These are phyloP conservation scores for Callospermophilus lateralis DNA, from an alignment of 2,113 vertebrate genomes.

Conservation along the genomic window DNA sequence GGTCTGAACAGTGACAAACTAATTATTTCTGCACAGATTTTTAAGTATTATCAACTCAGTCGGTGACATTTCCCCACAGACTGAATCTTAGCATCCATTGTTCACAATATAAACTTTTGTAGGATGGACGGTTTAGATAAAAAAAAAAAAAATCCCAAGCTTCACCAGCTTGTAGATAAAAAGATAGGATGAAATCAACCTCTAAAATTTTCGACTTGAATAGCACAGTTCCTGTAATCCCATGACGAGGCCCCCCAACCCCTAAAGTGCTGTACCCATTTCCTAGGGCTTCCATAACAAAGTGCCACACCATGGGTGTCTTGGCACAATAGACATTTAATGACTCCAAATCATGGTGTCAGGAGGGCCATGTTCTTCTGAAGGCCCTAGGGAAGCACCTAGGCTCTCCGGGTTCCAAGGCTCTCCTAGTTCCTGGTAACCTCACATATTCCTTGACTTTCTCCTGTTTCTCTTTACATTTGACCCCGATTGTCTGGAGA, in stretches of 20 bases:
- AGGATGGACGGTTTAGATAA: background rate
- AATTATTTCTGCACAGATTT: conserved; percentile 73
- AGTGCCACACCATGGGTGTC: background rate
- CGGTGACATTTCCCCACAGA: background rate
- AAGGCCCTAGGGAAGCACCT: background rate
- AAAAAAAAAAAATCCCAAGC: background rate
- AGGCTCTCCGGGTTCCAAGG: no score
- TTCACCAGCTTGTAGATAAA: background rate
- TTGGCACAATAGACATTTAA: background rate
- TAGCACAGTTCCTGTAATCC: background rate
- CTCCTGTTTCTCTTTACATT: background rate
- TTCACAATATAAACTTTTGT: conserved; percentile 1
- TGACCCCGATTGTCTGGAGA: no score
- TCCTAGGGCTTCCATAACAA: background rate
- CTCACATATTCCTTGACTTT: background rate
- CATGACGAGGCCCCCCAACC: background rate
- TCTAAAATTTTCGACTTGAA: background rate
- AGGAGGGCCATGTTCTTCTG: background rate
- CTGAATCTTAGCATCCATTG: background rate
- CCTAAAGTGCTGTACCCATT: background rate
- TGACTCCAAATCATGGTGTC: background rate
- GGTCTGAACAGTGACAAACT: conserved; percentile 67
- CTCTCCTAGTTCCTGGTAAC: no score
- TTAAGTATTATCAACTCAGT: conserved; percentile 29
- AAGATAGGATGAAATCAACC: background rate